These are phyloP conservation scores for Campylomormyrus numenius DNA, from an alignment of 2,113 vertebrate genomes.

Conservation along the genomic window DNA sequence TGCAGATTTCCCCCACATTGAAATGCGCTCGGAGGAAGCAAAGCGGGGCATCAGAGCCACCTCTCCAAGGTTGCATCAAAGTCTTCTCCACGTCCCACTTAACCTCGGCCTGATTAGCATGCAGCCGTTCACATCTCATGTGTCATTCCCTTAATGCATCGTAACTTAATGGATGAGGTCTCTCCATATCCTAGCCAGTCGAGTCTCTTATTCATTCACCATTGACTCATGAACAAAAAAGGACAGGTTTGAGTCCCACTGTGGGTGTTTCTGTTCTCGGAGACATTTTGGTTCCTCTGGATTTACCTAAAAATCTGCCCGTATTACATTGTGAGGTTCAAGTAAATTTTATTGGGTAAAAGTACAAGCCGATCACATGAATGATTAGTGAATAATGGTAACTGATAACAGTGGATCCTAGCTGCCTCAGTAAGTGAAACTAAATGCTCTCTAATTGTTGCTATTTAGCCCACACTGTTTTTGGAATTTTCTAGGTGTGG, in stretches of 20 bases:
- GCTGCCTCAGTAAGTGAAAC: neutral
- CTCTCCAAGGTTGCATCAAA: neutral
- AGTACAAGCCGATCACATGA: neutral
- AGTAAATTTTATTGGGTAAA: neutral
- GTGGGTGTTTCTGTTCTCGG: neutral
- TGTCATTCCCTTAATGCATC: neutral
- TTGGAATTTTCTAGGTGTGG: neutral
- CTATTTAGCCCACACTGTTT: neutral
- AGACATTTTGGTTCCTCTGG: neutral
- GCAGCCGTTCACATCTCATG: neutral
- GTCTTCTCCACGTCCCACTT: neutral
- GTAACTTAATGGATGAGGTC: neutral
- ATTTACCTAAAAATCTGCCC: neutral
- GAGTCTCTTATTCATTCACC: neutral
- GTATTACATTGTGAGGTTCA: neutral
- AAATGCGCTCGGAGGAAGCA: neutral
- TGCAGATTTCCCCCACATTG: neutral
- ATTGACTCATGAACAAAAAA: neutral
- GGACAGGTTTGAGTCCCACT: neutral
- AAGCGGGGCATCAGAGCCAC: neutral
- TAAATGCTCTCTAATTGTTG: neutral
- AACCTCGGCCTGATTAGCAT: slow-evolving; percentile 1
- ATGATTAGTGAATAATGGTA: neutral
- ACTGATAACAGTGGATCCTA: neutral
- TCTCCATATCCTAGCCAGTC: neutral